A percentile compares a stretch with the other conserved stretches of the same genome.
These are phyloP conservation scores for Polyergus mexicanus DNA, from an alignment of 1,140 invertebrate genomes.

Conservation along the genomic window DNA sequence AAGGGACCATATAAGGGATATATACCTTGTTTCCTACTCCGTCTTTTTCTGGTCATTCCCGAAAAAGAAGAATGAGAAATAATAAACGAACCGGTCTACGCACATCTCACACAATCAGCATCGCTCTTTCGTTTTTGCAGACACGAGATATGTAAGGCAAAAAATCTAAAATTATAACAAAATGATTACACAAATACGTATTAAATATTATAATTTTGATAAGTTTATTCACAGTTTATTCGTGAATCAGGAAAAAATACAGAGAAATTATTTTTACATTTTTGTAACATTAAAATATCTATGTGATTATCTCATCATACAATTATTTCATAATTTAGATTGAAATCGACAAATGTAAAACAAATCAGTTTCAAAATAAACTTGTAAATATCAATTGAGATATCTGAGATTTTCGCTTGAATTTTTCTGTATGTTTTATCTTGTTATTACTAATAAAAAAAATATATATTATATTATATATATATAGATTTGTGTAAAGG, in stretches of 20 bases:
- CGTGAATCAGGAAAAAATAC: no score
- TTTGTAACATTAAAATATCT: background rate
- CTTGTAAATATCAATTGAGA: no score
- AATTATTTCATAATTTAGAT: no score
- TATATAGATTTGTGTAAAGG: no score
- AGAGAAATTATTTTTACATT: background rate
- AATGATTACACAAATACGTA: background rate
- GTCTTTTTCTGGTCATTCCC: slow-evolving; percentile 61
- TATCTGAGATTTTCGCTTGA: no score
- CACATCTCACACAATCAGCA: slow-evolving; percentile 50
- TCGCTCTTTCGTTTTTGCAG: background rate
- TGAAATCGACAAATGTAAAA: no score
- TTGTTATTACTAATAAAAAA: no score
- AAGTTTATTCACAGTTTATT: background rate
- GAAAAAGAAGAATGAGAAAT: slow-evolving; percentile 78
- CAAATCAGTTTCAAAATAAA: no score
- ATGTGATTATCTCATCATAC: no score
- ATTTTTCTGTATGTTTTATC: no score
- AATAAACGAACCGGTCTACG: slow-evolving; percentile 79
- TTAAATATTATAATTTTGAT: slow-evolving; percentile 3
- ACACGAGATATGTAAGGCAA: background rate
- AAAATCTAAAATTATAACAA: slow-evolving; percentile 26
- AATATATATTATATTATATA: no score
- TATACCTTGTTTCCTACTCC: slow-evolving; percentile 60
- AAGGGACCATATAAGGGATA: slow-evolving; percentile 5